Evolutionary conservation across 2,113 vertebrate species (phyloP), one percentile per base, ranked within the genome.

Genomic region (Tragulus kanchil): DNA sequence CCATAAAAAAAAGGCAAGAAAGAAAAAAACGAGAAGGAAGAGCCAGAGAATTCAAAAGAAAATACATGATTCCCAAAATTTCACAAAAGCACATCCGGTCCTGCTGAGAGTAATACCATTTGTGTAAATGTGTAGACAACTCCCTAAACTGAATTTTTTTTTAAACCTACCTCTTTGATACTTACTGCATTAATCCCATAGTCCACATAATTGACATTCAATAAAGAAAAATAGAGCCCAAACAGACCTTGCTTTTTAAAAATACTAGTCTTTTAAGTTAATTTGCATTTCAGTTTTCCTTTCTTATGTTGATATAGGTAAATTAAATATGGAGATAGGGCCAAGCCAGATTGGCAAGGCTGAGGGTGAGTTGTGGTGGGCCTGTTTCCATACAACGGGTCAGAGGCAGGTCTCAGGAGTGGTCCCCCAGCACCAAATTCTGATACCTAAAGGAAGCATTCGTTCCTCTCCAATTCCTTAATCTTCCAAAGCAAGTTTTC

Each of bases 81-180:
- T 45, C 42, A 36, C 42, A 3, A 73, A 25, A 36, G 36, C 87
- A 94, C 92, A 95, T 93, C 89, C 95, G 96, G 83, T 90, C 86
- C 89, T 93, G 79, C 89, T 97, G 93, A 87, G 91, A 93, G 81
- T 17, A 81, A 91, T 12, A 88, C 90, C 88, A 54, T 87, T 73
- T 87, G 56, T 85, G 52, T 77, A 69, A 93, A 92, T 0, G 62
- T 67, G 69, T 81, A 82, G 91, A 84, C 48, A 89, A 89, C 56
- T 54, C n/a, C 17, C 25, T 54, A 21, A 48, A 26, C 69, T 73
- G 28, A 78, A 2, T 61, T 75, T 52, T 86, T 83, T 1, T 1
- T 3, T 59, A 93, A 79, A 15, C 13, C 12, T 19, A 23, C 8
- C 6, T 67, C 48, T 96, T 50, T 50, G 28, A 75, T 84, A 59